Evolutionary conservation across 92 coral and sea anemone genomes (phyloP).

Genomic region (Micromussa lordhowensis): DNA sequence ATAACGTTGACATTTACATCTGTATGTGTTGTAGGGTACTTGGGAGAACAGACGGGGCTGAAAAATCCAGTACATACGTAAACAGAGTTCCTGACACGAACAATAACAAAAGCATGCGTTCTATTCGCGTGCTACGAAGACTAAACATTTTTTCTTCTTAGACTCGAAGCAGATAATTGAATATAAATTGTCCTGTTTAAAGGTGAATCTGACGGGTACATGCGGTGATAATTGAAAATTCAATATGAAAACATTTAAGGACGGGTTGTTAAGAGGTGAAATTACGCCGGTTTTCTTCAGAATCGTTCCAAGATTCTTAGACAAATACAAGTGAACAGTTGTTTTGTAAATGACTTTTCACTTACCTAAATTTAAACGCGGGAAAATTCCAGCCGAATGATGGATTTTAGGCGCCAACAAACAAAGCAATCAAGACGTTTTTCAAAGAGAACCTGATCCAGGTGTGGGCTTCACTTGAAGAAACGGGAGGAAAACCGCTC

Average conservation of each 20-base stretch:
- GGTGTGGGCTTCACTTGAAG: background rate
- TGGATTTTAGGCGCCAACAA: slow-evolving; percentile 15
- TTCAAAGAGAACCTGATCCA: background rate
- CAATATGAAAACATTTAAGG: slow-evolving; percentile 8
- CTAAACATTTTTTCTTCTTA: slow-evolving; percentile 17
- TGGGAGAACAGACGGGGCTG: slow-evolving; percentile 7
- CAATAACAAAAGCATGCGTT: slow-evolving; percentile 31
- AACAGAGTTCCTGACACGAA: slow-evolving; percentile 14
- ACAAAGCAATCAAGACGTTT: background rate
- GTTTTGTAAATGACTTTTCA: slow-evolving; percentile 16
- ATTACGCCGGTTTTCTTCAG: slow-evolving; percentile 13
- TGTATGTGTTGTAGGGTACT: slow-evolving; percentile 20
- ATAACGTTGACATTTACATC: slow-evolving; percentile 10
- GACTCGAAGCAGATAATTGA: slow-evolving; percentile 37
- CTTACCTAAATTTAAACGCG: slow-evolving; percentile 29
- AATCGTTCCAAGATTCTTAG: slow-evolving; percentile 23
- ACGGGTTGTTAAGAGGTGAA: slow-evolving; percentile 15
- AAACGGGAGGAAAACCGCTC: background rate
- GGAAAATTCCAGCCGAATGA: slow-evolving; percentile 7
- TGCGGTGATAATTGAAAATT: slow-evolving; percentile 18
- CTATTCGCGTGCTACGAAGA: slow-evolving; percentile 14
- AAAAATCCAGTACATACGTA: slow-evolving; percentile 9
- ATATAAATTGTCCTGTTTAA: slow-evolving; percentile 38
- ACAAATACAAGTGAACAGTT: slow-evolving; percentile 15
- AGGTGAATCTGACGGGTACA: background rate